These are phyloP conservation scores for Pachydiplax longipennis DNA, from an alignment of 2,888 invertebrate genomes.

Conservation along the genomic window DNA sequence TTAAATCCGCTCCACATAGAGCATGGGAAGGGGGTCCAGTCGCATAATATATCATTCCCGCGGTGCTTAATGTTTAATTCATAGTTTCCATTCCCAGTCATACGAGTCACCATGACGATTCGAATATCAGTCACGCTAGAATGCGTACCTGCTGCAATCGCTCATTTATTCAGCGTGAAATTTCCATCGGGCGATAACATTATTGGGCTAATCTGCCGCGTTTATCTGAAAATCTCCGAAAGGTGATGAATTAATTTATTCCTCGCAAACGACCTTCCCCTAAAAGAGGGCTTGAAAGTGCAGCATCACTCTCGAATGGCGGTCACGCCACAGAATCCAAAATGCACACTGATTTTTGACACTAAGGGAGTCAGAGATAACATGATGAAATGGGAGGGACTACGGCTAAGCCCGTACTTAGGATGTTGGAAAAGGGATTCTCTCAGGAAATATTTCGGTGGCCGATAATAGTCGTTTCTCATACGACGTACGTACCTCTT, in stretches of 20 bases:
- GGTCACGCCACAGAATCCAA: not conserved
- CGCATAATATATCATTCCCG: not conserved
- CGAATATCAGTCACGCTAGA: not conserved
- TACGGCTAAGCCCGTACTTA: too few species aligned
- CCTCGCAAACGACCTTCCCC: not conserved
- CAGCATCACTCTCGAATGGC: not conserved
- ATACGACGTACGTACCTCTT: too few species aligned
- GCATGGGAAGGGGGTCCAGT: not conserved
- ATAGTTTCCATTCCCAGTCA: not conserved
- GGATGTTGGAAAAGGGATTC: too few species aligned
- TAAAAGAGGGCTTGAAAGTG: not conserved
- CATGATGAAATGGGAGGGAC: not conserved
- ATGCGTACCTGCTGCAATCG: not conserved
- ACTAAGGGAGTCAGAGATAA: not conserved
- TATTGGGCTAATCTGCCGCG: not conserved
- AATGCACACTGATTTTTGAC: not conserved
- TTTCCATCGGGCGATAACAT: not conserved
- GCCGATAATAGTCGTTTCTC: too few species aligned
- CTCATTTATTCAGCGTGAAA: not conserved
- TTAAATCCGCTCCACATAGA: not conserved
- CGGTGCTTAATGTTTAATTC: not conserved
- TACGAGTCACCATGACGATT: not conserved
- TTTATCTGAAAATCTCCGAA: not conserved
- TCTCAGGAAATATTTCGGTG: too few species aligned
- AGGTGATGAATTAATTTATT: constrained; percentile 1